Percentiles rank a stretch among this genome's conserved stretches.
These are phyloP conservation scores for Eupithecia subfuscata DNA, from an alignment of 2,888 invertebrate species.

Conservation along the genomic window DNA sequence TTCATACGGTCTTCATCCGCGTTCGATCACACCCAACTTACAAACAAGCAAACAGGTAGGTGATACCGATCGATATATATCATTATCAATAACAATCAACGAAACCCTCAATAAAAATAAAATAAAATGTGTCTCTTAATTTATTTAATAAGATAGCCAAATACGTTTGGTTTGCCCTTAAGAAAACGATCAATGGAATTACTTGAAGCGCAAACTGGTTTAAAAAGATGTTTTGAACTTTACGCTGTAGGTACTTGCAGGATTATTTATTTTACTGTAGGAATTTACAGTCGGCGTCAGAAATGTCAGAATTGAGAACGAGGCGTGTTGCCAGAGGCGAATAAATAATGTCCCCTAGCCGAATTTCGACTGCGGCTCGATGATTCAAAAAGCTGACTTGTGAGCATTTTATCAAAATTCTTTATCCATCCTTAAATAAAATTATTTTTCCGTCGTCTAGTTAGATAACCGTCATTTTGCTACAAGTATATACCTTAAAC, in stretches of 20 bases:
- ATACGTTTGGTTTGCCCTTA: constrained; percentile 14
- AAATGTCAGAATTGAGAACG: neutral
- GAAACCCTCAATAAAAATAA: neutral
- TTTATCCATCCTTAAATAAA: too few species aligned
- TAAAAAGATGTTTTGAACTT: constrained; percentile 16
- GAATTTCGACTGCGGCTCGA: too few species aligned
- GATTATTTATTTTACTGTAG: neutral
- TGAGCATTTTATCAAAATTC: too few species aligned
- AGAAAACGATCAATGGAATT: constrained; percentile 17
- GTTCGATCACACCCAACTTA: too few species aligned
- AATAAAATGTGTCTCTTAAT: neutral
- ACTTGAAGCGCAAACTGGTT: constrained; percentile 9
- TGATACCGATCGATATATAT: neutral
- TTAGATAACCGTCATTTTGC: too few species aligned
- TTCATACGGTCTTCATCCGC: too few species aligned
- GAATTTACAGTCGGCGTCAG: neutral
- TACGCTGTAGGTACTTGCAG: neutral
- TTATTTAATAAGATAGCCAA: constrained; percentile 19
- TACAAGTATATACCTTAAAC: too few species aligned
- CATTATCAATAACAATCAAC: constrained; percentile 7
- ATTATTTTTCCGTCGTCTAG: too few species aligned
- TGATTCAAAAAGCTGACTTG: too few species aligned
- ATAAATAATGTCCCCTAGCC: too few species aligned
- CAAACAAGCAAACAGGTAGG: too few species aligned
- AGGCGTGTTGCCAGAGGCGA: too few species aligned